These are phyloP conservation scores for Melanostoma mellinum DNA, from an alignment of 2,888 invertebrate species.

Conservation along the genomic window DNA sequence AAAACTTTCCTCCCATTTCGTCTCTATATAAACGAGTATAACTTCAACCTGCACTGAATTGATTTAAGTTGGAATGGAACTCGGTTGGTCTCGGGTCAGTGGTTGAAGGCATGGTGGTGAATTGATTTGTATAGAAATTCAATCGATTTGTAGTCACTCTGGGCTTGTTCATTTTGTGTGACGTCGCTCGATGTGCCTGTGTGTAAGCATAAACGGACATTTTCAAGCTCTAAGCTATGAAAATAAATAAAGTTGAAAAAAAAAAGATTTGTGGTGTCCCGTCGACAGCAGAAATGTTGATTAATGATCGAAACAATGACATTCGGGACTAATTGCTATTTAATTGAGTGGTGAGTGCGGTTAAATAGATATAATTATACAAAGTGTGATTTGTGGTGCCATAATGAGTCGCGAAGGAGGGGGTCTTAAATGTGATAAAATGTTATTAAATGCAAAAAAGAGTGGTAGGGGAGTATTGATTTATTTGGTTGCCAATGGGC, in stretches of 20 bases:
- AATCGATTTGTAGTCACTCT: not conserved
- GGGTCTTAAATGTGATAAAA: too few relatives aligned
- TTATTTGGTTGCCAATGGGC: too few relatives aligned
- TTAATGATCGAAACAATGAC: not conserved
- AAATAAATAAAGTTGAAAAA: not conserved
- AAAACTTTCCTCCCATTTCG: slow-evolving; percentile 5
- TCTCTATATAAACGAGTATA: not conserved
- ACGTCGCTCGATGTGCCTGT: not conserved
- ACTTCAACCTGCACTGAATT: not conserved
- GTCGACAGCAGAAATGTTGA: not conserved
- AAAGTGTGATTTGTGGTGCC: not conserved
- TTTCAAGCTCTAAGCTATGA: not conserved
- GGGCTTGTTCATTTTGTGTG: not conserved
- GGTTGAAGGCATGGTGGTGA: slow-evolving; percentile 33
- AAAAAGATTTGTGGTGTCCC: not conserved
- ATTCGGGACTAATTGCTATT: slow-evolving; percentile 1
- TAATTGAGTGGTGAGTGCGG: slow-evolving; percentile 1
- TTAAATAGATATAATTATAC: not conserved
- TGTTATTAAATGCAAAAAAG: too few relatives aligned
- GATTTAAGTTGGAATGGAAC: slow-evolving; percentile 39
- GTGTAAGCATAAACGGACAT: not conserved
- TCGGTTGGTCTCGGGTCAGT: slow-evolving; percentile 23
- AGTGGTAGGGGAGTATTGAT: too few relatives aligned
- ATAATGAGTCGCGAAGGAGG: not conserved
- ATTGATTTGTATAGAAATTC: slow-evolving; percentile 36